Base-by-base conservation (phyloP, 1,140 invertebrate genomes). In the Listronotus bonariensis region DNA sequence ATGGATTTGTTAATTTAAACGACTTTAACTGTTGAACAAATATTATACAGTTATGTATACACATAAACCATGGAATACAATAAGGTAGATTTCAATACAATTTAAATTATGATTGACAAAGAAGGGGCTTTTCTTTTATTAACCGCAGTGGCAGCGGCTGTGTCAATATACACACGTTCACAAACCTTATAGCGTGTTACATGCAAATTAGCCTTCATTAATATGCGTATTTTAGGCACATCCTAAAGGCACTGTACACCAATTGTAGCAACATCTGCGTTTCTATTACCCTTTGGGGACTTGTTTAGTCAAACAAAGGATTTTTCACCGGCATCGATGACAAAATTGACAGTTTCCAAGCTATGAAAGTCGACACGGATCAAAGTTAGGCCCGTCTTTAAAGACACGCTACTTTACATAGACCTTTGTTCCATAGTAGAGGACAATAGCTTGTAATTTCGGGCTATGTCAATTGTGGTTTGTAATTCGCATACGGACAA, bases 181-280 rank as follows among this genome's bases (percentile, higher is more conserved):
- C 36, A 40, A 32, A 65, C 53, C 69, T 68, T 67, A 72, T 74
- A 68, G 71, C 71, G 73, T 73, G 73, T 74, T 73, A 74, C 73
- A 74, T 74, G 73, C 73, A 74, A 74, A 74, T 74, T 73, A 74
- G 70, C 56, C 34, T 34, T 54, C 67, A 74, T 74, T 74, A 74
- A 72, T 74, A 74, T 74, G 73, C 73, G 71, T 70, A 73, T 68
- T 74, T 74, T 72, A 66, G 69, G 68, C 69, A 66, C 71, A 69
- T 67, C 69, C 43, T 53, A 48, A 65, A 63, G 60, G 67, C 64
- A 69, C 65, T 66, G 69, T 68, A 40, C 26, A 36, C 59, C 59
- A 60, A 68, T 68, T 60, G 65, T 52, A 53, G 58, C 65, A 45
- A 59, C 58, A 62, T 61, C 56, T 55, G 70, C 70, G 67, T 65